phyloP scores from a whole-genome alignment of 1,140 invertebrate genomes.

The Phocides pigmalion region DNA sequence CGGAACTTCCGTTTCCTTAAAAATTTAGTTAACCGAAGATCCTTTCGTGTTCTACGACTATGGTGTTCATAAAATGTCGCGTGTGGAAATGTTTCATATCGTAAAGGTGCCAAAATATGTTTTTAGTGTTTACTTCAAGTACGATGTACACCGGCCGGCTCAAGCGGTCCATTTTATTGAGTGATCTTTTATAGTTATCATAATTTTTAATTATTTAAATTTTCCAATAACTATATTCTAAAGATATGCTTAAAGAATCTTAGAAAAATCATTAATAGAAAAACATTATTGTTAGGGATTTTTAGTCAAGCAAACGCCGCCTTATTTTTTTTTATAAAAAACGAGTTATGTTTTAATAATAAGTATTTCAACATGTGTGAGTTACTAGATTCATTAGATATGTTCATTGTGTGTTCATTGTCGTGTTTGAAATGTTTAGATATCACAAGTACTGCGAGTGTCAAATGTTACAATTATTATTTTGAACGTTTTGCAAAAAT shows the following conservation, averaged over 20 bases:
- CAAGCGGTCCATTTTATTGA: slow-evolving; percentile 9
- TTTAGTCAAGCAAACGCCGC: neutral
- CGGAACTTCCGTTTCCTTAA: no score
- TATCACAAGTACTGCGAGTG: no score
- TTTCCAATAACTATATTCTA: neutral
- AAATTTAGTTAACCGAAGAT: no score
- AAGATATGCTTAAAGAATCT: slow-evolving; percentile 5
- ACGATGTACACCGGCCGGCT: slow-evolving; percentile 6
- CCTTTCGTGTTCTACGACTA: no score
- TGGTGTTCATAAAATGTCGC: slow-evolving; percentile 1
- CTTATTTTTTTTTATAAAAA: neutral
- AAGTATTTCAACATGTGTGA: neutral
- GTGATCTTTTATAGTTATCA: slow-evolving; percentile 13
- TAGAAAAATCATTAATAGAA: neutral
- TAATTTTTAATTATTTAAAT: slow-evolving; percentile 1
- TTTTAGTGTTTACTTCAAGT: slow-evolving; percentile 9
- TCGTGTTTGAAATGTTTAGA: no score
- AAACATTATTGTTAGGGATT: neutral
- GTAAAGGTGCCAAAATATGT: slow-evolving; percentile 29
- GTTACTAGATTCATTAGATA: no score
- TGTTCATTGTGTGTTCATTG: no score
- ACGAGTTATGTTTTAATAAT: neutral
- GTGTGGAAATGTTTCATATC: neutral
- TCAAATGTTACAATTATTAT: no score
- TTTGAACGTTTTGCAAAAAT: no score